Evolutionary conservation across 2,888 invertebrate species (phyloP), one percentile per base, ranked within the genome.

Genomic region (Hylaea fasciaria): DNA sequence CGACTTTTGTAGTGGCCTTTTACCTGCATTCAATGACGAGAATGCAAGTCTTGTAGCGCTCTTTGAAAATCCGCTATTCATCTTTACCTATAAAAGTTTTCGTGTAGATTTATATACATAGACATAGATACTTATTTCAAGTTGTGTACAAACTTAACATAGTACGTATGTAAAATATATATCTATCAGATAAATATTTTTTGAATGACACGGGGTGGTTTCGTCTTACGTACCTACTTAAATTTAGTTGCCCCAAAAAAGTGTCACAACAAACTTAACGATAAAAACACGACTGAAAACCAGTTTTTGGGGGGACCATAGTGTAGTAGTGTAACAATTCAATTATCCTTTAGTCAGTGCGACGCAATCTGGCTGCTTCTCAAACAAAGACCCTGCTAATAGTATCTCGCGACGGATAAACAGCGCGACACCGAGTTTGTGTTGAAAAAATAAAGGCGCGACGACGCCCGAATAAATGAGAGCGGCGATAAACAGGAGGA

Each of bases 391-490:
- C 81, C 82, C 82, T 80, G 83, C 84, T 89, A 90, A 89, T 89
- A 89, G 86, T 83, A 87, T 80, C 78, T 82, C 82, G 81, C 81
- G 78, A 79, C 81, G 84, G 84, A 88, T 88, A 91, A 90, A 90
- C 88, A 88, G 78, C 80, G 82, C 83, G 82, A 87, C 87, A 86
- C 80, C 78, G 82, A 83, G 83, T 87, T 88, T 86, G 83, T 83
- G 87, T 86, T 86, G 84, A 90, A 91, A 91, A 91, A 91, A 91
- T 91, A 91, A 90, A 91, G 85, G 88, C 87, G 86, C 87, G 89
- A 90, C 91, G 90, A 87, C 87, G 85, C 85, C 86, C 88, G 92
- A 91, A 91, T 91, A 91, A 91, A 91, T 91, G 91, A 90, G 89
- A 88, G 83, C 85, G 85, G 84, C 91, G 91, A 92, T 91, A 92